Evolutionary conservation across 2,113 vertebrate genomes (phyloP).

Genomic region (Epinephelus moara): DNA sequence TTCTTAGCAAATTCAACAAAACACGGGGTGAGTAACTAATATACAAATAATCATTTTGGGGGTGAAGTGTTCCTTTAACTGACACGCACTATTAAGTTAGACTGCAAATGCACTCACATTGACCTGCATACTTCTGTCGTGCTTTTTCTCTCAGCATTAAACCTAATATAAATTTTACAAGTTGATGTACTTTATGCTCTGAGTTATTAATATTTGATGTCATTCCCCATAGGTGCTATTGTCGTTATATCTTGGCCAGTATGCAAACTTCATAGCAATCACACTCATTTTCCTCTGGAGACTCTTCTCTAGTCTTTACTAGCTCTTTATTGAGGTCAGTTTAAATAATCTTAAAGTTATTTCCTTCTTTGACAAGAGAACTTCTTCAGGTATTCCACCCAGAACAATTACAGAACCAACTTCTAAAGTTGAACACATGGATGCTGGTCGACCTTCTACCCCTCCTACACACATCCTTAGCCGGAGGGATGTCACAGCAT

Average conservation of each 20-base stretch:
- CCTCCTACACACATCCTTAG: constrained; percentile 5
- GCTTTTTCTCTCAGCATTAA: no score
- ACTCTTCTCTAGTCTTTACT: constrained; percentile 18
- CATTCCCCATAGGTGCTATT: not conserved
- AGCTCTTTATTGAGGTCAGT: constrained; percentile 64
- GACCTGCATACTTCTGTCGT: no score
- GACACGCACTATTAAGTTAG: no score
- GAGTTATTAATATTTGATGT: no score
- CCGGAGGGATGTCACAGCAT: constrained; percentile 42
- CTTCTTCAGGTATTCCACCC: constrained; percentile 14
- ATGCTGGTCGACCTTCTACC: constrained; percentile 31
- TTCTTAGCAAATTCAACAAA: no score
- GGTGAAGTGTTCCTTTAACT: no score
- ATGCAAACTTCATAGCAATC: not conserved
- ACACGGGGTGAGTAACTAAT: no score
- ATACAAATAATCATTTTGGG: no score
- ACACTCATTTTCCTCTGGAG: not conserved
- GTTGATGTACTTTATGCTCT: no score
- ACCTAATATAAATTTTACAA: no score
- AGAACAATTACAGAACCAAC: constrained; percentile 56
- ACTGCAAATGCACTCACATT: no score
- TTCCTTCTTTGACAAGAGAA: constrained; percentile 36
- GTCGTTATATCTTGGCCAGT: not conserved
- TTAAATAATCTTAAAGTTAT: constrained; percentile 56
- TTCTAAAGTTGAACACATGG: constrained; percentile 67